Percentiles rank a stretch among this genome's conserved stretches.
These are phyloP conservation scores for Acanthiza pusilla DNA, from an alignment of 2,797 vertebrate genomes.

Conservation along the genomic window DNA sequence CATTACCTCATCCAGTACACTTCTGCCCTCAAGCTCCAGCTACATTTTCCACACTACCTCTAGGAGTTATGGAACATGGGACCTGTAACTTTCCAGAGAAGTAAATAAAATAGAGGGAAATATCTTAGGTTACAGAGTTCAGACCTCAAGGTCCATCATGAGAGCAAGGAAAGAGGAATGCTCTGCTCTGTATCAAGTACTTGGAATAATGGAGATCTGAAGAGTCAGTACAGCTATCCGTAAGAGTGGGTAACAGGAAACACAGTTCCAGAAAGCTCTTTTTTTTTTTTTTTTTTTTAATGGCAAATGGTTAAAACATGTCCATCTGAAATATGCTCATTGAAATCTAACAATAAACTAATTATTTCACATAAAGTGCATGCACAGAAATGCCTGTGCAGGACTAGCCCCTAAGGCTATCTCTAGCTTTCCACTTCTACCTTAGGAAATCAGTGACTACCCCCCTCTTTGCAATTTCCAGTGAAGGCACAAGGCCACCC, in stretches of 20 bases:
- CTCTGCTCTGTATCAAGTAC: background rate
- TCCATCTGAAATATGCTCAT: background rate
- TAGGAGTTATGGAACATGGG: background rate
- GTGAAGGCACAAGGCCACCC: background rate
- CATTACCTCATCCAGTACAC: background rate
- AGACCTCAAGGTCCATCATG: background rate
- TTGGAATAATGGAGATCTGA: background rate
- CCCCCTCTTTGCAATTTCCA: background rate
- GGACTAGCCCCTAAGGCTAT: background rate
- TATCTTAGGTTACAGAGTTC: constrained; percentile 2
- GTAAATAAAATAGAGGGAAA: background rate
- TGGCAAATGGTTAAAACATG: background rate
- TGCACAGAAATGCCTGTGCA: background rate
- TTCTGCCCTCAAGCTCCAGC: constrained; percentile 20
- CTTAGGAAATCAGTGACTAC: background rate
- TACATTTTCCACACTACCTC: constrained; percentile 20
- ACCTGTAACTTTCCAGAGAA: constrained; percentile 1
- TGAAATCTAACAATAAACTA: background rate
- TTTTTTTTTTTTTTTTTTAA: background rate
- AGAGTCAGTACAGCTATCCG: background rate
- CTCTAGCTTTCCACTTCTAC: background rate
- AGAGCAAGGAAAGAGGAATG: background rate
- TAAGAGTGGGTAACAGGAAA: background rate
- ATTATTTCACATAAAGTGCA: background rate
- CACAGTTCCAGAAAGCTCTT: background rate